Conservation (phyloP, 2,113 vertebrate genomes). For the Hippopotamus amphibius region DNA sequence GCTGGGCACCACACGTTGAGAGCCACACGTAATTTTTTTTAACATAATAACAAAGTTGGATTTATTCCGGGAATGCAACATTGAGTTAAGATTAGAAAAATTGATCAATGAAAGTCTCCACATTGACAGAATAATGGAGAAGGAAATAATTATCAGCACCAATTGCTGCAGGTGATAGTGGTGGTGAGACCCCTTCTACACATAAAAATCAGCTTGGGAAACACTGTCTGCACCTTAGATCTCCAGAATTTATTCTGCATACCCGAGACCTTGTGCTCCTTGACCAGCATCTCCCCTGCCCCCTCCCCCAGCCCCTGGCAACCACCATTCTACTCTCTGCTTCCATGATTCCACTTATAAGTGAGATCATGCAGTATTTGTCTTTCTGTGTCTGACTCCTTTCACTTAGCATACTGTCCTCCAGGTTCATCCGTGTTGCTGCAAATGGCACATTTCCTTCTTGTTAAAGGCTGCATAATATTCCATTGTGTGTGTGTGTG, state of each 20-base stretch:
- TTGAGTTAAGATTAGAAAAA: not conserved
- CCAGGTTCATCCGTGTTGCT: not conserved
- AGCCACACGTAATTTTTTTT: not conserved
- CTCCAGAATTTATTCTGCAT: not conserved
- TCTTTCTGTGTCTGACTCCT: not conserved
- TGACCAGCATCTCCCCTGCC: not conserved
- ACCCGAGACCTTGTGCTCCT: not conserved
- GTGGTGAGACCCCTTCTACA: not conserved
- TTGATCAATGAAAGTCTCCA: not conserved
- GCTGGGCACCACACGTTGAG: not conserved
- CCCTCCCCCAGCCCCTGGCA: not conserved
- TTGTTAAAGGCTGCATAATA: not conserved
- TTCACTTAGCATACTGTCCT: not conserved
- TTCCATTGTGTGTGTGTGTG: not conserved
- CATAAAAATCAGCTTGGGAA: not conserved
- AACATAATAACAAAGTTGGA: not conserved
- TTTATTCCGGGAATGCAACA: not conserved
- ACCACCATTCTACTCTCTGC: not conserved
- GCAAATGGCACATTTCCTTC: not conserved
- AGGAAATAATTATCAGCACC: not conserved
- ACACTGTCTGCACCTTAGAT: not conserved
- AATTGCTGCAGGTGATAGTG: too few species aligned
- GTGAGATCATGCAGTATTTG: not conserved
- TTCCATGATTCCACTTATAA: fast-evolving
- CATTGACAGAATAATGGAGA: not conserved